phyloP scores from a whole-genome alignment of 2,888 invertebrate genomes.

The Danaus chrysippus region DNA sequence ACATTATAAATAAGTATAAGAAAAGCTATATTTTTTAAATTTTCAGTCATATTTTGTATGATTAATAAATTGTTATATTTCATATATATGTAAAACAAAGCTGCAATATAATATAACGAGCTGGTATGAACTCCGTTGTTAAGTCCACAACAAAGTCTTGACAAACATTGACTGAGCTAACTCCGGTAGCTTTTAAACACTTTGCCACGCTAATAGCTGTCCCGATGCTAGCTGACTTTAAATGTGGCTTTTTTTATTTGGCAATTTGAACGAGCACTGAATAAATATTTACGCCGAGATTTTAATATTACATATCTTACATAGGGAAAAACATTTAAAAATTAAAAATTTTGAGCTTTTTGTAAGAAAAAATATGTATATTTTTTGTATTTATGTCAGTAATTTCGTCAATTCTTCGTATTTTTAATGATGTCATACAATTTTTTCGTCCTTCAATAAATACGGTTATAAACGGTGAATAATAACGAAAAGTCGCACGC shows the following conservation, averaged over 20 bases:
- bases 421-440: too few species aligned
- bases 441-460: background rate
- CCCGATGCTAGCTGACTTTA: conserved; percentile 36
- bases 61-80: too few species aligned
- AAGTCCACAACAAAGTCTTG: conserved; percentile 25
- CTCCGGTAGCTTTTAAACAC: conserved; percentile 73
- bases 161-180: conserved; percentile 69
- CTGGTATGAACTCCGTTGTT: conserved; percentile 23
- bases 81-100: background rate
- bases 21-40: background rate
- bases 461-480: conserved; percentile 1
- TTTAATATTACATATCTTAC: too few species aligned
- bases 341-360: too few species aligned
- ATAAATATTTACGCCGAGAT: too few species aligned
- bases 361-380: too few species aligned
- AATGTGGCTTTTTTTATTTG: background rate
- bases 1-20: background rate
- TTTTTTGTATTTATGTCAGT: too few species aligned
- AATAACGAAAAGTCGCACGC: conserved; percentile 12
- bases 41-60: background rate
- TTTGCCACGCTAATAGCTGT: conserved; percentile 73
- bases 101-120: conserved; percentile 19
- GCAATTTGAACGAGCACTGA: background rate
- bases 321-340: too few species aligned
- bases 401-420: too few species aligned